Base-by-base conservation (phyloP, 2,888 invertebrate species). In the Apodemia hepburni region DNA sequence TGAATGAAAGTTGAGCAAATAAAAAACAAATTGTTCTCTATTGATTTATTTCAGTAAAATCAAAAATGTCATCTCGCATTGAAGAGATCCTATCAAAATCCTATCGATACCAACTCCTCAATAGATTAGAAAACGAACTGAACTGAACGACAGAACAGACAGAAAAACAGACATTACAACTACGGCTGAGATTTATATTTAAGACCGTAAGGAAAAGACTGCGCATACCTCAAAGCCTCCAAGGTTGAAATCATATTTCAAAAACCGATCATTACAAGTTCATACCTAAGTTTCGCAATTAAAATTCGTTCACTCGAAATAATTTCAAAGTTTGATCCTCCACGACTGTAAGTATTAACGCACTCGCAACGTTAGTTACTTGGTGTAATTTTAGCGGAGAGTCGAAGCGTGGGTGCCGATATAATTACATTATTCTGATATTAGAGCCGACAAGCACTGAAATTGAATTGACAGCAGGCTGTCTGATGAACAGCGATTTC, bases 381-480 rank as follows among this genome's bases (percentile, higher is more conserved):
- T 15, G 12, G 15, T 54, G 12, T 54, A 54, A 54, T 54, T 54
- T 54, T 54, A 54, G 54, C 27, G 54, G 27, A 15, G 54, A 54
- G 54, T 54, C 22, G 27, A 54, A 54, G 54, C 62, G 65, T 63
- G 58, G 22, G 12, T 45, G 22, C 35, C 45, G 45, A 49, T 61
- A 57, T 67, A 65, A 65, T 67, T 63, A 59, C 63, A 64, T 67
- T 64, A 49, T 59, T 57, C 27, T 29, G 65, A 62, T 60, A 63
- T 61, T 60, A 63, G 64, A 58, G 33, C 58, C 58, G 64, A 65
- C 64, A 60, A 61, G 62, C 54, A 35, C 61, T 61, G 58, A 59
- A 67, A 62, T 65, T 58, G 60, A 60, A 49, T 65, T 65, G 63
- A 65, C 62, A 61, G 61, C 61, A 17, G 45, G 7, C 54, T 2